These are phyloP conservation scores for Aporophyla nigra DNA, from an alignment of 2,888 invertebrate genomes.

Conservation along the genomic window DNA sequence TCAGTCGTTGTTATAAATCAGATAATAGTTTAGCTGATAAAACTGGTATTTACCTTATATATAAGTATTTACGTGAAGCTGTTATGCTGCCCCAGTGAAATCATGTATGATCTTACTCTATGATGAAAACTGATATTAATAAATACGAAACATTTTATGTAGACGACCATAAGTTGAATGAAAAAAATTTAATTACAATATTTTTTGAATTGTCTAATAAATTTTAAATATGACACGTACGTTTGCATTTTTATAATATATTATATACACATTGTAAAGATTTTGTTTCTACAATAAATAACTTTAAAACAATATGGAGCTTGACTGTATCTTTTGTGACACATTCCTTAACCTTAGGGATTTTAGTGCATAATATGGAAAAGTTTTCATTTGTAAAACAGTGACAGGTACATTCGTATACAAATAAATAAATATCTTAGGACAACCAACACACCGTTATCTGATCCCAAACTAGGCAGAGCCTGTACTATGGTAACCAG, in stretches of 20 bases:
- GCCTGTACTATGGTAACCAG: too few species aligned
- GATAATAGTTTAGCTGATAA: constrained; percentile 1
- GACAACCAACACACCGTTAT: too few species aligned
- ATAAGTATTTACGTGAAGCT: constrained; percentile 24
- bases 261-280: constrained; percentile 40
- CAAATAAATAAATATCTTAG: too few species aligned
- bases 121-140: background rate
- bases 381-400: background rate
- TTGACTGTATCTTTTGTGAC: constrained; percentile 7
- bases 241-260: constrained; percentile 54
- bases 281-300: constrained; percentile 53
- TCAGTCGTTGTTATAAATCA: background rate
- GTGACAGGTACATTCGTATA: background rate
- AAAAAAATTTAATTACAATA: constrained; percentile 29
- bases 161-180: background rate
- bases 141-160: background rate
- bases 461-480: too few species aligned
- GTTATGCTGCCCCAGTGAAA: constrained; percentile 43
- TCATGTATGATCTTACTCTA: constrained; percentile 4
- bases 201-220: constrained; percentile 47
- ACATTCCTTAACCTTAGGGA: background rate
- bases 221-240: constrained; percentile 22
- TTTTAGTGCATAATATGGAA: background rate
- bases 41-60: constrained; percentile 9
- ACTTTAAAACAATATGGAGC: constrained; percentile 21